Percentiles rank a stretch among this genome's conserved stretches.
These are phyloP conservation scores for Papilio helenus DNA, from an alignment of 1,140 invertebrate species.

Conservation along the genomic window DNA sequence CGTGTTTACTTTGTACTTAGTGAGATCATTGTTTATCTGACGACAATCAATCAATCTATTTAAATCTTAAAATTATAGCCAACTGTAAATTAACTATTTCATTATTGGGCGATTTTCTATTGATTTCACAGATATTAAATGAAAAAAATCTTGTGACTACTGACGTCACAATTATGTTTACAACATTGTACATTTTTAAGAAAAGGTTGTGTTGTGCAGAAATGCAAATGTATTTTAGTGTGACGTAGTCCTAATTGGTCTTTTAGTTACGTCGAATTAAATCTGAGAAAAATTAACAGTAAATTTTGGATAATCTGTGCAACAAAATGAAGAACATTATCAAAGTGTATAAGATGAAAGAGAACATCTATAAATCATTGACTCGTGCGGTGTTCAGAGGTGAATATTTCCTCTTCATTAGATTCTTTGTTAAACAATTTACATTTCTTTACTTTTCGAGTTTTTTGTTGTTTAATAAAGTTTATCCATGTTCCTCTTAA, in stretches of 20 bases:
- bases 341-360: neutral
- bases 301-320: no score
- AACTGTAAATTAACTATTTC: neutral
- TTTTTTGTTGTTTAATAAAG: neutral
- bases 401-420: neutral
- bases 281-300: no score
- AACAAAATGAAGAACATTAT: neutral
- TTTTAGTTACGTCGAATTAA: no score
- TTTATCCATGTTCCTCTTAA: neutral
- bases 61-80: neutral
- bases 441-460: neutral
- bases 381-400: neutral
- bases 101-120: neutral
- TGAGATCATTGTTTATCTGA: slow-evolving; percentile 27
- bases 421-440: neutral
- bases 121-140: neutral
- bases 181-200: no score
- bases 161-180: neutral
- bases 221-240: no score
- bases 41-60: slow-evolving; percentile 11
- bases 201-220: no score
- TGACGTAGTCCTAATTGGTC: no score
- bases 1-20: slow-evolving; percentile 16
- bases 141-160: neutral
- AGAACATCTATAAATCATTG: neutral